Base-by-base conservation (phyloP, 1,140 invertebrate species). In the Macrotrachela quadricornifera region DNA sequence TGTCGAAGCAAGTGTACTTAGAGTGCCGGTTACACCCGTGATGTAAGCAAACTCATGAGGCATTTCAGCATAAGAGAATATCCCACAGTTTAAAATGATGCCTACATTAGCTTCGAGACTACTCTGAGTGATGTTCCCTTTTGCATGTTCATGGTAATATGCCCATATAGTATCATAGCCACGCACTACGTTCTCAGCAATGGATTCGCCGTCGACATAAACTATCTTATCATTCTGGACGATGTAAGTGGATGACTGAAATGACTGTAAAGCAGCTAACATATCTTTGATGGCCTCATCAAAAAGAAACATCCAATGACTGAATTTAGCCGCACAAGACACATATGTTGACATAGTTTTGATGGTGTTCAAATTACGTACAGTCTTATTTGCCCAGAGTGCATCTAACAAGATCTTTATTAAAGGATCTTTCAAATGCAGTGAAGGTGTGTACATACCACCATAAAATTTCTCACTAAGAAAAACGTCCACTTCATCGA, bases 401-500 rank as follows among this genome's bases (percentile, higher is more conserved):
- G 9, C 9, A 15, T 49, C 14, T 9, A 49, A 4, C 4, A 49
- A 10, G 10, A 36, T 17, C 4, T 17, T n/a, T 12, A 49, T 49
- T 11, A 6, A 8, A 8, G 4, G 12, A 15, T 49, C 21, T 38
- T 16, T 37, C 9, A 49, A 16, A 9, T 10, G 4, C 6, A 14
- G 1, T 8, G 14, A 4, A n/a, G 47, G 18, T 8, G 9, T 10
- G 21, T 49, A 40, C 12, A 10, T 12, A 15, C 36, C 36, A 12
- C 47, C 47, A 10, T 15, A 49, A 15, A 49, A 40, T 6, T 49
- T 16, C 36, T 49, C 6, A 37, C 16, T 40, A 15, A 49, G 18
- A 49, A 49, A 49, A 9, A 49, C 39, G 14, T 49, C 47, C 6
- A 49, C 47, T 37, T 49, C 47, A 40, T 49, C 47, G 18, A 49